Conservation (phyloP, 2,113 vertebrate species). For the Ptilorrhoa leucosticta region DNA sequence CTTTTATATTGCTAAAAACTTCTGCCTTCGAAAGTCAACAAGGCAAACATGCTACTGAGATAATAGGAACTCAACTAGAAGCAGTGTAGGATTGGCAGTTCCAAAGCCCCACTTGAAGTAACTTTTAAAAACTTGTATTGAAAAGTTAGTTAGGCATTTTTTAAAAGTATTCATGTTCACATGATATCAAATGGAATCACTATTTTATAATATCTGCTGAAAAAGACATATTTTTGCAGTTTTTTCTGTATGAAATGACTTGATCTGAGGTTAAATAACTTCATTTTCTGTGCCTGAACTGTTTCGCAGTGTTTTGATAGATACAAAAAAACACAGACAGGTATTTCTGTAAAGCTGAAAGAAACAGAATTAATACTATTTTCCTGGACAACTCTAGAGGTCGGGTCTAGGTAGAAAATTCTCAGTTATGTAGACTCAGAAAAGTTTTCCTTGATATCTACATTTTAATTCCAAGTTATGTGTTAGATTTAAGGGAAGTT, state of each 20-base stretch:
- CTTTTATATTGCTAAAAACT: neutral
- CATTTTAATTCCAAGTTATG: neutral
- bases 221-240: neutral
- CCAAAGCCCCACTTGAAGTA: neutral
- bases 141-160: neutral
- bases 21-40: neutral
- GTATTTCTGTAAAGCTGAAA: neutral
- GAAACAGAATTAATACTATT: neutral
- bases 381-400: neutral
- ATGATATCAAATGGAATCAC: neutral
- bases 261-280: neutral
- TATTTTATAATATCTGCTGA: neutral
- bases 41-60: neutral
- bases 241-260: neutral
- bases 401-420: neutral
- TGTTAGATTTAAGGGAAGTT: neutral
- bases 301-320: neutral
- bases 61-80: neutral
- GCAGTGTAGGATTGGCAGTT: neutral
- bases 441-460: neutral
- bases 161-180: neutral
- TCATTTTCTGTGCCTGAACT: neutral
- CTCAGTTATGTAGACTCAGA: neutral
- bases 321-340: neutral
- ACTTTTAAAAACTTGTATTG: neutral